phyloP scores from a whole-genome alignment of 2,797 vertebrate genomes.

The Enteromius treurensis region DNA sequence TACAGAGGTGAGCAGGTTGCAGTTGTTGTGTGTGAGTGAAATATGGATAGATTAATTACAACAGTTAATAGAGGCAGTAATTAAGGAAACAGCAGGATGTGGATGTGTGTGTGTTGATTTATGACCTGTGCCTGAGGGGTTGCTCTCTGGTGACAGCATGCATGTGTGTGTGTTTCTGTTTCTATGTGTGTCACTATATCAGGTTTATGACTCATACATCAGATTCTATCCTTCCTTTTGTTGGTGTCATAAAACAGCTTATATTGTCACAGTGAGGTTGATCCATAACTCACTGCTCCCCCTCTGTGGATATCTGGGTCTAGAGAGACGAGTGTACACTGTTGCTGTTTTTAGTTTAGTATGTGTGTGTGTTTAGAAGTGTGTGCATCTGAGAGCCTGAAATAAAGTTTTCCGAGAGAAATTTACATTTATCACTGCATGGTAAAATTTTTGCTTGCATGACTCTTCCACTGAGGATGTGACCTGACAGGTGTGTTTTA shows the following conservation, averaged over 20 bases:
- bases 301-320: slow-evolving; percentile 29
- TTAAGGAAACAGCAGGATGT: slow-evolving; percentile 28
- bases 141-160: slow-evolving; percentile 20
- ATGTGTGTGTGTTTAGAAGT: background rate
- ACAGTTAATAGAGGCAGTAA: slow-evolving; percentile 31
- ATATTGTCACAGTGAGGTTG: slow-evolving; percentile 53
- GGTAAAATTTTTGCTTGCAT: background rate
- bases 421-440: slow-evolving; percentile 5
- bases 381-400: background rate
- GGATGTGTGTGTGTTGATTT: slow-evolving; percentile 29
- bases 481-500: slow-evolving; percentile 6
- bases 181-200: slow-evolving; percentile 31
- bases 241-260: slow-evolving; percentile 57
- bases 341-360: slow-evolving; percentile 12
- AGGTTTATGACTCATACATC: slow-evolving; percentile 53
- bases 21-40: slow-evolving; percentile 26
- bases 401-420: background rate
- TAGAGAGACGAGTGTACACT: slow-evolving; percentile 3
- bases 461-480: background rate
- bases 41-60: slow-evolving; percentile 35
- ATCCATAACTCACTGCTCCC: slow-evolving; percentile 49
- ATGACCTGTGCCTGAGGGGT: slow-evolving; percentile 32
- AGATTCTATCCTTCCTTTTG: slow-evolving; percentile 55
- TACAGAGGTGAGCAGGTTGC: slow-evolving; percentile 12
- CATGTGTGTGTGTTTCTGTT: slow-evolving; percentile 5